Percentiles rank a stretch among this genome's conserved stretches.
Conservation (phyloP, 2,888 invertebrate genomes). For the Metallyticus violacea region DNA sequence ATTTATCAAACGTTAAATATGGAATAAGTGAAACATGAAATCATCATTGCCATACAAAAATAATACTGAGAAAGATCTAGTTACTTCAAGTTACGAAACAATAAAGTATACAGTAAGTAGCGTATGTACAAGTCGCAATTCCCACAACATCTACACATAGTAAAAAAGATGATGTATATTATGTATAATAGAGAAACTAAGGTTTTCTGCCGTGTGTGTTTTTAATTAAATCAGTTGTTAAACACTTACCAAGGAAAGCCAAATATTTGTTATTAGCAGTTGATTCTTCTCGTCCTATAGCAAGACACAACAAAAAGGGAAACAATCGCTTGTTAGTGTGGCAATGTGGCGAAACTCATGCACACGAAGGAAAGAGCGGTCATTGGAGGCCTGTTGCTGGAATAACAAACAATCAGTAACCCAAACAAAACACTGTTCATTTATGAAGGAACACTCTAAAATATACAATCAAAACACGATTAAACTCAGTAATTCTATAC, state of each 20-base stretch:
- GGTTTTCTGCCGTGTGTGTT: slow-evolving; percentile 34
- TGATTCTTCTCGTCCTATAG: slow-evolving; percentile 94
- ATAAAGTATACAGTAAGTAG: neutral
- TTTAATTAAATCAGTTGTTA: slow-evolving; percentile 33
- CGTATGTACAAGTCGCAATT: neutral
- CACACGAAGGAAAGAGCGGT: slow-evolving; percentile 12
- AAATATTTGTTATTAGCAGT: slow-evolving; percentile 92
- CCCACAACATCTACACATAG: slow-evolving; percentile 5
- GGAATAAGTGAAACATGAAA: neutral
- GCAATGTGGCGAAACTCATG: slow-evolving; percentile 13
- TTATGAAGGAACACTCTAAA: neutral
- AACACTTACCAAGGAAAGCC: slow-evolving; percentile 89
- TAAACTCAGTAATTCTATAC: neutral
- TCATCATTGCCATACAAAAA: neutral
- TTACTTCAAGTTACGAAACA: neutral
- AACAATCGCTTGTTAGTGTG: slow-evolving; percentile 48
- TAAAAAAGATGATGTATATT: slow-evolving; percentile 3
- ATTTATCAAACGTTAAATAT: neutral
- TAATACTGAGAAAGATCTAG: neutral
- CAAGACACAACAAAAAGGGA: slow-evolving; percentile 67
- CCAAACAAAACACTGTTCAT: neutral
- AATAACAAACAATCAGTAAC: neutral
- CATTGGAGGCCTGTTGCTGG: neutral
- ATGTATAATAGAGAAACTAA: slow-evolving; percentile 15
- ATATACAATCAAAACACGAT: neutral